These are phyloP conservation scores for Acridotheres tristis DNA, from an alignment of 2,797 vertebrate species.

Conservation along the genomic window DNA sequence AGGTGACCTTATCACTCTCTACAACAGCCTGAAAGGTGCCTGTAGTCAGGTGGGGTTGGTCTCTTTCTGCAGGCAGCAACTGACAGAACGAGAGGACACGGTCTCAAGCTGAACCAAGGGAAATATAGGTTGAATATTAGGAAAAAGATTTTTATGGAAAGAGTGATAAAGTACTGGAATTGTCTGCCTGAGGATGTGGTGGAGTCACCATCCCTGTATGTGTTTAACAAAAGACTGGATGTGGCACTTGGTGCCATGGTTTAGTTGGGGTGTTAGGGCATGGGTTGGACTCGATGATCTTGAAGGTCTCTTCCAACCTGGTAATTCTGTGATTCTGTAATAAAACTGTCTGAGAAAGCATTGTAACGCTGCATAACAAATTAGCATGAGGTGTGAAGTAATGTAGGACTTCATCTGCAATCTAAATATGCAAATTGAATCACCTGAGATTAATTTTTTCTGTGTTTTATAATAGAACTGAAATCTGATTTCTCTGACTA, in stretches of 20 bases:
- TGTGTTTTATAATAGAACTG: background rate
- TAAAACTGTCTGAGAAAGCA: background rate
- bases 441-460: background rate
- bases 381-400: background rate
- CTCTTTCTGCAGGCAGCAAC: background rate
- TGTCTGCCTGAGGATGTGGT: rapidly evolving
- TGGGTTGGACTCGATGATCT: too few relatives aligned
- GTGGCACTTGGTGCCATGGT: too few relatives aligned
- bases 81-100: too few relatives aligned
- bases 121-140: background rate
- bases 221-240: background rate
- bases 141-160: background rate
- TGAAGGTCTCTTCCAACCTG: background rate
- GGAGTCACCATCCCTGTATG: background rate
- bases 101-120: rapidly evolving
- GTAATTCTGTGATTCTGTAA: background rate
- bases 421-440: background rate
- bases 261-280: background rate
- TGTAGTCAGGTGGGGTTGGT: background rate
- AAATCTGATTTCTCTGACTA: background rate
- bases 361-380: background rate
- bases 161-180: too few relatives aligned
- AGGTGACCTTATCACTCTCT: background rate
- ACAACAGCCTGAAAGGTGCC: rapidly evolving
- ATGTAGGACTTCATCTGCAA: background rate